Evolutionary conservation across 2,888 invertebrate species (phyloP).

Genomic region (Zygothrica quintamaculata): DNA sequence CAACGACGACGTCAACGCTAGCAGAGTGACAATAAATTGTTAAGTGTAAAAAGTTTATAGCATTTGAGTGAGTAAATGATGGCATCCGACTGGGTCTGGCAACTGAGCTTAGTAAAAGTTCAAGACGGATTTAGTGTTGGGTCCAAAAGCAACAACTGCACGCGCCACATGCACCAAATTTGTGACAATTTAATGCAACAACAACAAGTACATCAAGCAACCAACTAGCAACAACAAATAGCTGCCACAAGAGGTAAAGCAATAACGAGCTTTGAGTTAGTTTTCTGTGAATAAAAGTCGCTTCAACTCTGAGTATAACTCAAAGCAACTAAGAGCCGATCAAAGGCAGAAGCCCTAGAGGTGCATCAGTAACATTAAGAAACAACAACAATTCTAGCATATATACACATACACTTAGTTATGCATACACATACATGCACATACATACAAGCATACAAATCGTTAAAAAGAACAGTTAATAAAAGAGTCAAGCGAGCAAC

Average conservation of each 20-base stretch:
- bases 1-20: constrained; percentile 21
- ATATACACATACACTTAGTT: background rate
- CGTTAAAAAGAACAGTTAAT: too few relatives aligned
- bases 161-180: constrained; percentile 39
- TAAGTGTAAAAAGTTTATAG: constrained; percentile 77
- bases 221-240: constrained; percentile 8
- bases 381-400: constrained; percentile 2
- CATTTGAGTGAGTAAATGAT: constrained; percentile 76
- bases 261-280: constrained; percentile 39
- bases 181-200: constrained; percentile 44
- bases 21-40: constrained; percentile 76
- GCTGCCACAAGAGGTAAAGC: constrained; percentile 20
- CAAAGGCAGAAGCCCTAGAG: constrained; percentile 58
- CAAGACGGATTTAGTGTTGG: constrained; percentile 53
- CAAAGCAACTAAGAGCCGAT: constrained; percentile 41
- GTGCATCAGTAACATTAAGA: constrained; percentile 37
- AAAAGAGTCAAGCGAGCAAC: constrained; percentile 14
- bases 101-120: constrained; percentile 54
- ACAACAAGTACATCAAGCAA: constrained; percentile 7
- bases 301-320: constrained; percentile 51
- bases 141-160: constrained; percentile 21
- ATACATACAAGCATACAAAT: too few relatives aligned
- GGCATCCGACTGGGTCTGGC: constrained; percentile 50
- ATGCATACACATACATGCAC: constrained; percentile 2
- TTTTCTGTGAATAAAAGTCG: constrained; percentile 42